Evolutionary conservation across 2,797 vertebrate species (phyloP).

Genomic region (Lophius americanus): DNA sequence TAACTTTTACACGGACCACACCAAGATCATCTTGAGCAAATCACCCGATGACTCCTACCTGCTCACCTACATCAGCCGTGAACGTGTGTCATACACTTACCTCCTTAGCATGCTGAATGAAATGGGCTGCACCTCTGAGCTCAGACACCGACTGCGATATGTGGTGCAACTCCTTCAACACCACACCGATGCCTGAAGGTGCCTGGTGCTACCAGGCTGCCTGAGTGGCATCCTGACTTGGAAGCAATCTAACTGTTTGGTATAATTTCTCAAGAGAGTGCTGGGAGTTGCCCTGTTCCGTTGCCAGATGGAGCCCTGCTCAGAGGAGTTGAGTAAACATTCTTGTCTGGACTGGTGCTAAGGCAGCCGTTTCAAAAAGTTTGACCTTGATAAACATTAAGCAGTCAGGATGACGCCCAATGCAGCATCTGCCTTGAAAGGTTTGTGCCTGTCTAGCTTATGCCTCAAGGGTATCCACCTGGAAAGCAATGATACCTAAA

Average conservation of each 20-base stretch:
- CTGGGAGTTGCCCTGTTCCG: slow-evolving; percentile 25
- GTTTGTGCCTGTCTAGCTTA: slow-evolving; percentile 69
- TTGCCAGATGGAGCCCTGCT: slow-evolving; percentile 46
- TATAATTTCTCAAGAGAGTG: slow-evolving; percentile 41
- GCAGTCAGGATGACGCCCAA: slow-evolving; percentile 57
- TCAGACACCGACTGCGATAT: slow-evolving; percentile 89
- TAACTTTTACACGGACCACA: slow-evolving; percentile 98
- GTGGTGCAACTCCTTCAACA: slow-evolving; percentile 92
- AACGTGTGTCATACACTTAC: slow-evolving; percentile 92
- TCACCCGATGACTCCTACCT: slow-evolving; percentile 87
- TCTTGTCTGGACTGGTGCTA: slow-evolving; percentile 51
- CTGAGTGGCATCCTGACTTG: slow-evolving; percentile 34
- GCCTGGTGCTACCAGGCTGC: slow-evolving; percentile 39
- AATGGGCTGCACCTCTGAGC: slow-evolving; percentile 90
- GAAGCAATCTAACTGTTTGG: slow-evolving; percentile 55
- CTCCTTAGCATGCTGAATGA: slow-evolving; percentile 88
- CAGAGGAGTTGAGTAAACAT: slow-evolving; percentile 37
- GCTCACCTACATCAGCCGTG: slow-evolving; percentile 94
- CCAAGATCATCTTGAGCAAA: slow-evolving; percentile 95
- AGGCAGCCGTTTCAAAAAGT: slow-evolving; percentile 42
- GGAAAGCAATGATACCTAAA: slow-evolving; percentile 61
- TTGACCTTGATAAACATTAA: slow-evolving; percentile 57
- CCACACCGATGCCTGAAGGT: slow-evolving; percentile 80
- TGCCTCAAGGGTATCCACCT: slow-evolving; percentile 63
- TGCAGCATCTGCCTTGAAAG: slow-evolving; percentile 58